Evolutionary conservation across 1,140 invertebrate genomes (phyloP).

Genomic region (Dryas iulia): DNA sequence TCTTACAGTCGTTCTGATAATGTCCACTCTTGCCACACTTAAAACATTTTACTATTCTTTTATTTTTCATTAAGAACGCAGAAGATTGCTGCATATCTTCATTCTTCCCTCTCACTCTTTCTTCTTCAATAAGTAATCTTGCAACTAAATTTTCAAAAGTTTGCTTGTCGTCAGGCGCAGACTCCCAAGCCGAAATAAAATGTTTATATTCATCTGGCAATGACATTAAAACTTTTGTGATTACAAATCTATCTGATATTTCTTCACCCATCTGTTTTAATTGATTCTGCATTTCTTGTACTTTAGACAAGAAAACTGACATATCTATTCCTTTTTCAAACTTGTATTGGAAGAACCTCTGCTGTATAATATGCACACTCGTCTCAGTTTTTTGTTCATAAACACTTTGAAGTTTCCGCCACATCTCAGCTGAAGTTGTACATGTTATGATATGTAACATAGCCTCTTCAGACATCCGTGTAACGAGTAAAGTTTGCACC

Average conservation of each 20-base stretch:
- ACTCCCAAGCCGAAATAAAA: conserved; percentile 63
- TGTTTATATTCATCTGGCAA: conserved; percentile 28
- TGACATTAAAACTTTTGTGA: conserved; percentile 4
- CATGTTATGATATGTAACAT: too few species aligned
- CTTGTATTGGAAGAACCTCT: not conserved
- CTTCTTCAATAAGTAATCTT: conserved; percentile 39
- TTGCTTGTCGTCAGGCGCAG: conserved; percentile 26
- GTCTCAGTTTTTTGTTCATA: not conserved
- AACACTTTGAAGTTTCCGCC: not conserved
- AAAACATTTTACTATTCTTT: conserved; percentile 33
- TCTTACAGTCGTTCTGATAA: conserved; percentile 19
- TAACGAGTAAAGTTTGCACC: too few species aligned
- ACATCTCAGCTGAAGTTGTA: not conserved
- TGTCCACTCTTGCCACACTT: conserved; percentile 30
- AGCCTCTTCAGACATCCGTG: too few species aligned
- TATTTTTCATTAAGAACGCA: too few species aligned
- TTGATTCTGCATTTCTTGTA: not conserved
- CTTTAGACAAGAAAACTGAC: not conserved
- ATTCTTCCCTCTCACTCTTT: too few species aligned
- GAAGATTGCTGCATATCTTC: too few species aligned
- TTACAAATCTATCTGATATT: conserved; percentile 9
- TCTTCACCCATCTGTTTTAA: conserved; percentile 2
- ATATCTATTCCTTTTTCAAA: not conserved
- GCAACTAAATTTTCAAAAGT: conserved; percentile 46
- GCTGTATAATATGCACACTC: not conserved